Percentiles rank a stretch among this genome's conserved stretches.
These are phyloP conservation scores for Papilio polyxenes DNA, from an alignment of 1,140 invertebrate genomes.

Conservation along the genomic window DNA sequence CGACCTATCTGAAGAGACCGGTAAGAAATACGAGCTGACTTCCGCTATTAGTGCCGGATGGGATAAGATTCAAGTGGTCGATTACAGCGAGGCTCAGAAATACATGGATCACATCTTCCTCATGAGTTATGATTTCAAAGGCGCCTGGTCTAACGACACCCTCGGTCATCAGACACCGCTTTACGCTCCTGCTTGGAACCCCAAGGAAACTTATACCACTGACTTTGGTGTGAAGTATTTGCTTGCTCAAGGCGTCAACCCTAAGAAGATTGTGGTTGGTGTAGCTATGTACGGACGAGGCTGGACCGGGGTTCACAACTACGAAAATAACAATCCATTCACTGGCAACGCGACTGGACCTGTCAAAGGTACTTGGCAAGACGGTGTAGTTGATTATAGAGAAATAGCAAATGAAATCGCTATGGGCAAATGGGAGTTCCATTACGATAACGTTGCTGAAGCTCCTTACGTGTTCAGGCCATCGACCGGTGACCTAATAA, in stretches of 20 bases:
- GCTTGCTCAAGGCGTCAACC: conserved; percentile 71
- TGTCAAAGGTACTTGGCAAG: conserved; percentile 74
- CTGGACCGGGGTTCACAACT: conserved; percentile 72
- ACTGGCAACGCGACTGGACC: conserved; percentile 71
- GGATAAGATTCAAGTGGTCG: conserved; percentile 76
- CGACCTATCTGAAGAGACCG: conserved; percentile 65
- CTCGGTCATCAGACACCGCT: conserved; percentile 70
- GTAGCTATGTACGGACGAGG: conserved; percentile 76
- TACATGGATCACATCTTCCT: conserved; percentile 78
- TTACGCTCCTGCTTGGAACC: conserved; percentile 69
- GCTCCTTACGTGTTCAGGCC: conserved; percentile 72
- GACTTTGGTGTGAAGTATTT: conserved; percentile 72
- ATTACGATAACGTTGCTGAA: conserved; percentile 72
- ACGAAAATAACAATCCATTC: conserved; percentile 67
- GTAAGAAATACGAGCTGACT: conserved; percentile 73
- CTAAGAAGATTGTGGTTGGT: conserved; percentile 74
- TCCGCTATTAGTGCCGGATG: conserved; percentile 75
- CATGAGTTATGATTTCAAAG: conserved; percentile 77
- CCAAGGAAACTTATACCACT: conserved; percentile 74
- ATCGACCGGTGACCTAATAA: conserved; percentile 69
- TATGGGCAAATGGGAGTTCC: conserved; percentile 70
- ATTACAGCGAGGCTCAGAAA: conserved; percentile 70
- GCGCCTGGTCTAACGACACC: conserved; percentile 75
- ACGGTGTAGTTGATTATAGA: conserved; percentile 75
- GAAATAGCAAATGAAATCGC: conserved; percentile 74